Evolutionary conservation across 2,797 vertebrate species (phyloP).

Genomic region (Silurus aristotelis): DNA sequence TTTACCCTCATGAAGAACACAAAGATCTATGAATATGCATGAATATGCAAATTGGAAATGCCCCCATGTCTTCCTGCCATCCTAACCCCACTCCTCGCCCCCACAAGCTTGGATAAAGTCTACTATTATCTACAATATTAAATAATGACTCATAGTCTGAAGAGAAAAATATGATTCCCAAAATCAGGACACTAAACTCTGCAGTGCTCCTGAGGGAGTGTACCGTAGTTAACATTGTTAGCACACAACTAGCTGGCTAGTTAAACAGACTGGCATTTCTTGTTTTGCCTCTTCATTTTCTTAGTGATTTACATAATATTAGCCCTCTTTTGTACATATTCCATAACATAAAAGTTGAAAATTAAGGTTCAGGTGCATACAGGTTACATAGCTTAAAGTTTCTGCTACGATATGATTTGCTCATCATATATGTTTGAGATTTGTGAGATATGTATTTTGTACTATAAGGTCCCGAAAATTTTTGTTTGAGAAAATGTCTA

Average conservation of each 20-base stretch:
- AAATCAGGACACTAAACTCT: background rate
- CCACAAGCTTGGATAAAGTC: background rate
- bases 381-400: background rate
- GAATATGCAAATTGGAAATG: constrained; percentile 24
- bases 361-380: background rate
- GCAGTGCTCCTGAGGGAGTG: background rate
- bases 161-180: constrained; percentile 3
- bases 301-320: background rate
- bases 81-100: constrained; percentile 12
- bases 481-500: background rate
- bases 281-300: background rate
- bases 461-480: background rate
- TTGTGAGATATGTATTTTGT: background rate
- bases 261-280: background rate
- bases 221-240: background rate
- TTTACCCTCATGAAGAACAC: background rate
- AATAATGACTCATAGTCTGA: background rate
- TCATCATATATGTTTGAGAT: background rate
- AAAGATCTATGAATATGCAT: constrained; percentile 10
- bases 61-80: constrained; percentile 13
- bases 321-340: background rate
- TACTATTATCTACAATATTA: constrained; percentile 15
- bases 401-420: background rate
- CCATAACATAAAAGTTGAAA: background rate
- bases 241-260: background rate